Percentiles rank a stretch among this genome's conserved stretches.
Conservation (phyloP, 1,140 invertebrate genomes). For the Rhyacophila brunnea region DNA sequence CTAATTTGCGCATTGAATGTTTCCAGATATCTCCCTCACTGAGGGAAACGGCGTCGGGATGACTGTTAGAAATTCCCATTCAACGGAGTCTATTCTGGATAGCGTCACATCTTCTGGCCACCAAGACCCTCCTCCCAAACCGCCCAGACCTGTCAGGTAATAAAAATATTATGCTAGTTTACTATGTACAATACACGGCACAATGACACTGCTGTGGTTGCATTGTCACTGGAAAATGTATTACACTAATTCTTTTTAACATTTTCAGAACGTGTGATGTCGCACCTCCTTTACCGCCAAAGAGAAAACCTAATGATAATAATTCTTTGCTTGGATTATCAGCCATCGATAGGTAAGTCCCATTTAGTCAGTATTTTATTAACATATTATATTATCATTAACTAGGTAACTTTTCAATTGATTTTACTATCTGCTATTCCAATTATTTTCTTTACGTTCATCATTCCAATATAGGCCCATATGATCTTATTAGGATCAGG, state of each 20-base stretch:
- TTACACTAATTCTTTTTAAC: too few species aligned
- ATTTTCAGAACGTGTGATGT: slow-evolving; percentile 51
- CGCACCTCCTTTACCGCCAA: slow-evolving; percentile 52
- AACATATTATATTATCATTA: not conserved
- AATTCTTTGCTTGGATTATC: slow-evolving; percentile 47
- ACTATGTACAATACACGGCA: not conserved
- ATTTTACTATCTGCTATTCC: too few species aligned
- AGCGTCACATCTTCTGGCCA: slow-evolving; percentile 39
- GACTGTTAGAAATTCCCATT: slow-evolving; percentile 59
- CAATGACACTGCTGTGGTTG: not conserved
- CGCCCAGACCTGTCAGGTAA: slow-evolving; percentile 74
- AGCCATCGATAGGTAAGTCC: slow-evolving; percentile 48
- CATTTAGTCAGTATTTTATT: too few species aligned
- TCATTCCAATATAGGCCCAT: too few species aligned
- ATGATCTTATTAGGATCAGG: too few species aligned
- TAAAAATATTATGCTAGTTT: slow-evolving; percentile 8
- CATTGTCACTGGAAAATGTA: too few species aligned
- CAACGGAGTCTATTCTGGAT: slow-evolving; percentile 69
- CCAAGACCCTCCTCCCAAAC: slow-evolving; percentile 75
- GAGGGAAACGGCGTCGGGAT: slow-evolving; percentile 54
- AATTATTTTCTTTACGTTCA: too few species aligned
- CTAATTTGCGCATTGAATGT: not conserved
- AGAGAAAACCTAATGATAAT: slow-evolving; percentile 50
- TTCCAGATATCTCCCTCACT: slow-evolving; percentile 75
- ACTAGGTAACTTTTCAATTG: too few species aligned